These are phyloP conservation scores for Hyles vespertilio DNA, from an alignment of 1,140 invertebrate species.

Conservation along the genomic window DNA sequence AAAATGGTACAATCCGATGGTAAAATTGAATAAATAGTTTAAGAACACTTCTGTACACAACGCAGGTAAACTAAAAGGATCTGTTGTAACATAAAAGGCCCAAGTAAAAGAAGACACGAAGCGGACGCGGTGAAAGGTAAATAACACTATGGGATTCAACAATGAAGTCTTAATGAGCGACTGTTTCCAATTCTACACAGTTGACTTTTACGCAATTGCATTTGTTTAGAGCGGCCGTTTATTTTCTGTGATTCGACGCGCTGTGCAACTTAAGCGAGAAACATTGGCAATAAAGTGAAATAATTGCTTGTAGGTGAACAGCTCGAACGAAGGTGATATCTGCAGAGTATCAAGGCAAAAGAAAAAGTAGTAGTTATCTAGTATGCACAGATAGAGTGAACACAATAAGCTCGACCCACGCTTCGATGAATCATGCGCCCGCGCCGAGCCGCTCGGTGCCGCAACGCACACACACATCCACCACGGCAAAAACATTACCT, in stretches of 20 bases:
- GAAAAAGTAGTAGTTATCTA: constrained; percentile 56
- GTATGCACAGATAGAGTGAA: constrained; percentile 51
- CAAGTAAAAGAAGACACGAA: constrained; percentile 11
- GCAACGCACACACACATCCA: constrained; percentile 38
- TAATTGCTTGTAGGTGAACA: constrained; percentile 11
- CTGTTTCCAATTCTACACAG: constrained; percentile 31
- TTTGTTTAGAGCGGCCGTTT: constrained; percentile 16
- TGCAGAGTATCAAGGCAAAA: constrained; percentile 37
- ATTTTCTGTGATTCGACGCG: constrained; percentile 2
- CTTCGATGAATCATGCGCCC: constrained; percentile 61
- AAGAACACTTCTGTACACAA: constrained; percentile 43
- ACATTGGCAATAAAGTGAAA: constrained; percentile 1
- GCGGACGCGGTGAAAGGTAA: constrained; percentile 35
- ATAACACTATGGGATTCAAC: constrained; percentile 39
- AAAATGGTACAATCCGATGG: constrained; percentile 25
- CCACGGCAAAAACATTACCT: constrained; percentile 73
- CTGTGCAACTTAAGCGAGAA: neutral
- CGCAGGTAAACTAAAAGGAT: constrained; percentile 32
- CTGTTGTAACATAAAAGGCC: constrained; percentile 30
- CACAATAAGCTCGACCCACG: constrained; percentile 69
- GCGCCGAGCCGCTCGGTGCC: constrained; percentile 35
- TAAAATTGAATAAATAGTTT: constrained; percentile 30
- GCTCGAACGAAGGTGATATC: constrained; percentile 25
- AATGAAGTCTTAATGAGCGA: constrained; percentile 48
- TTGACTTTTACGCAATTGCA: constrained; percentile 30